phyloP scores from a whole-genome alignment of 2,888 invertebrate species.

The Dynastes hyllus region DNA sequence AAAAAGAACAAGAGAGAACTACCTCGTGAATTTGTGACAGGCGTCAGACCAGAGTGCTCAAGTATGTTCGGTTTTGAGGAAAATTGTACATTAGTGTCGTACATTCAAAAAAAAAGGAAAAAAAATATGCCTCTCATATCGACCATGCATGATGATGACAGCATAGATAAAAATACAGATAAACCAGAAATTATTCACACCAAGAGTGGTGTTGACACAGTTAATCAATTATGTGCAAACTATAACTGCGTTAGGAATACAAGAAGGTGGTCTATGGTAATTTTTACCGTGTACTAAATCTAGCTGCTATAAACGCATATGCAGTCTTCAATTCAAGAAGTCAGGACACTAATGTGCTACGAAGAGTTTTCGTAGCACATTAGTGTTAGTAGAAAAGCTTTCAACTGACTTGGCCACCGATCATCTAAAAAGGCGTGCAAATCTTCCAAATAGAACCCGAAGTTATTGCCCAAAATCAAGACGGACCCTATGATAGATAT shows the following conservation, averaged over 20 bases:
- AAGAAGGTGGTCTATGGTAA: not conserved
- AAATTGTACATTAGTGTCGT: constrained; percentile 44
- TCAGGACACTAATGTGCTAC: not conserved
- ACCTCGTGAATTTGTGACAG: constrained; percentile 10
- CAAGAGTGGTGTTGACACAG: constrained; percentile 14
- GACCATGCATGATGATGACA: constrained; percentile 32
- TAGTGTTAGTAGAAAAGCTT: not conserved
- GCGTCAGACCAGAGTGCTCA: constrained; percentile 31
- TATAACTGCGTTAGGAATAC: not conserved
- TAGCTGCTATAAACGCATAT: no score
- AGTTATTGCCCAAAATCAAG: not conserved
- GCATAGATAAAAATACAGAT: constrained; percentile 46
- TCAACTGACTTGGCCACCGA: not conserved
- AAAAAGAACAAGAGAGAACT: constrained; percentile 42
- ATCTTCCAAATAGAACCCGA: constrained; percentile 1
- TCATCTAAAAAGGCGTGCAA: not conserved
- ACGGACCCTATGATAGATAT: not conserved
- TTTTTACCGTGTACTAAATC: no score
- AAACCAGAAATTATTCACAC: constrained; percentile 41
- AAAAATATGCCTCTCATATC: constrained; percentile 43
- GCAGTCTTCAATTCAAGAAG: no score
- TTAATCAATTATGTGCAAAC: not conserved
- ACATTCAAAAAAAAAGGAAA: constrained; percentile 29
- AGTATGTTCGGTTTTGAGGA: constrained; percentile 47
- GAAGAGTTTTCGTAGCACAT: not conserved